Evolutionary conservation across 2,113 vertebrate species (phyloP).

Genomic region (Tachysurus fulvidraco): DNA sequence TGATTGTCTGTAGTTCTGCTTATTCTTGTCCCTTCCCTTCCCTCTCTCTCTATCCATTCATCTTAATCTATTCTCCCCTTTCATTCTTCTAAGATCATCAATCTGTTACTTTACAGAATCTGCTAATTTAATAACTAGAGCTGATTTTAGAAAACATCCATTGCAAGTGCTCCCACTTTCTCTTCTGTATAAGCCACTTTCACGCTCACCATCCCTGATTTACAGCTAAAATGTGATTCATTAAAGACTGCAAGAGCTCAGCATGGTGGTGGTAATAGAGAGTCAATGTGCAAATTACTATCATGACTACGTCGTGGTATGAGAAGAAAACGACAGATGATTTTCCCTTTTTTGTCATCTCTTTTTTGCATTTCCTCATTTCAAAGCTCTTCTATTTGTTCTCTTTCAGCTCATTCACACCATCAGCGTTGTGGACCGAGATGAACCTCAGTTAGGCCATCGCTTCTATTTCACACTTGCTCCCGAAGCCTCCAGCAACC

Average conservation of each 20-base stretch:
- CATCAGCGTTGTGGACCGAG: conserved; percentile 92
- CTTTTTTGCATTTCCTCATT: neutral
- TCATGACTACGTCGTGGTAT: conserved; percentile 52
- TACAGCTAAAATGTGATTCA: conserved; percentile 57
- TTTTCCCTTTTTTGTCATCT: conserved; percentile 12
- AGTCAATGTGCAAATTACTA: conserved; percentile 57
- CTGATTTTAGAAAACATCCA: conserved; percentile 28
- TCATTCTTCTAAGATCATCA: conserved; percentile 38
- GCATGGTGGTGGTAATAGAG: conserved; percentile 38
- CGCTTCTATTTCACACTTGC: conserved; percentile 91
- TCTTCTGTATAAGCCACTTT: conserved; percentile 7
- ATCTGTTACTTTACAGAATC: conserved; percentile 50
- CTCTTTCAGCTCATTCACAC: conserved; percentile 90
- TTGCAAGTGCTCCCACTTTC: conserved; percentile 22
- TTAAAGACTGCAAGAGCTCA: conserved; percentile 29
- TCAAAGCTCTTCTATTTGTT: neutral
- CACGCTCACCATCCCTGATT: conserved; percentile 9
- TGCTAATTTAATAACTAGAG: conserved; percentile 50
- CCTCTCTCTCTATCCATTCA: conserved; percentile 2
- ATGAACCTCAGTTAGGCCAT: conserved; percentile 91
- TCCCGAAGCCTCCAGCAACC: conserved; percentile 83
- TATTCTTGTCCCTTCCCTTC: conserved; percentile 10
- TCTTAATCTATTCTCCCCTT: neutral
- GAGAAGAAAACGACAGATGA: conserved; percentile 49
- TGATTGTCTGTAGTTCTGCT: conserved; percentile 54